Base-by-base conservation (phyloP, 2,888 invertebrate genomes). In the Melieria omissa region DNA sequence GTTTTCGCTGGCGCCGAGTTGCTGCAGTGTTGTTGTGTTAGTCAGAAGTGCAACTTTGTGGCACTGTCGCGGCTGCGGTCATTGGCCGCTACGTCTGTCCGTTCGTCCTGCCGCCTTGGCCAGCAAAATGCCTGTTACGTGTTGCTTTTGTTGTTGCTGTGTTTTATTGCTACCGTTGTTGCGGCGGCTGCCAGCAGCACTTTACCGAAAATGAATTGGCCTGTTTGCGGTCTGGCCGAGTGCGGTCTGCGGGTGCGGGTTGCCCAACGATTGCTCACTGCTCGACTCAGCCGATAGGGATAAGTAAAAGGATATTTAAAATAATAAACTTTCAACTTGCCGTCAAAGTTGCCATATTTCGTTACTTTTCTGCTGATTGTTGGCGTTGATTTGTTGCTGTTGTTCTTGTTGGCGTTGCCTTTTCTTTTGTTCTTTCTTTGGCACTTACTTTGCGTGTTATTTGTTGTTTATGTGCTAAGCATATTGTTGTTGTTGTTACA, bases 401-500 rank as follows among this genome's bases (percentile, higher is more conserved):
- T 10, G 14, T 44, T 65, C n/a, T 12, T 62, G 62, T 57, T 29
- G 29, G 2, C 29, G 29, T 29, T 29, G 29, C 29, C 29, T 29
- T 29, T 29, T 3, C 29, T 29, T 29, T 29, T 29, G 29, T 29
- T 29, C 29, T 29, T 29, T 29, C 29, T 29, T 29, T 29, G 29
- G 29, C 29, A 29, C 29, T 29, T 29, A 29, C 29, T 29, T 29
- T 29, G 29, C 29, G 29, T 29, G 29, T 29, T 29, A 29, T 29
- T 29, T 29, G 29, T 29, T 29, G 29, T 29, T 29, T 2, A 29
- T 29, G 29, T 29, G 2, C 2, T 29, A 2, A 3, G 29, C 29
- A 2, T 57, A 54, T 52, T 58, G 16, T 63, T 69, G 65, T n/a
- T 54, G 65, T 68, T 57, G 55, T 14, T 60, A n/a, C 10, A 58